Base-by-base conservation (phyloP, 2,113 vertebrate species). In the Ictalurus furcatus region DNA sequence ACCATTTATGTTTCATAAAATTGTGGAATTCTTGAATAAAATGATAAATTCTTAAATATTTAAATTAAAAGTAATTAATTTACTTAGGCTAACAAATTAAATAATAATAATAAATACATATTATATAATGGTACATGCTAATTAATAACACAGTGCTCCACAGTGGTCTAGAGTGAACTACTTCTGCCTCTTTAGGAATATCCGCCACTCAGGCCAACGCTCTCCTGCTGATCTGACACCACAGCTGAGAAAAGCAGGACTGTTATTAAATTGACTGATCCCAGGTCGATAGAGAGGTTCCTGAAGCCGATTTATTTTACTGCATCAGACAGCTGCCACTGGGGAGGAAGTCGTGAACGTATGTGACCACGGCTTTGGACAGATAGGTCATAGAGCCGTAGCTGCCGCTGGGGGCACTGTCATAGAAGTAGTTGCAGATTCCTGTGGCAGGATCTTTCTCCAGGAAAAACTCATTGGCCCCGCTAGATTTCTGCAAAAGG, bases 301-400 rank as follows among this genome's bases (percentile, higher is more conserved):
- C 81, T 44, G 34, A 54, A 85, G 78, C 40, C 13, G 58, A n/a
- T n/a, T 9, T 34, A 0, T 34, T 17, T 96, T 91, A 99, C 2
- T 99, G 98, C 97, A 97, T 97, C 13, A 97, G 92, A 90, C 98
- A 99, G 94, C 97, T 97, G 48, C 97, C 96, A 90, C 91, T 97
- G 2, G 98, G 98, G 91, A 99, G 95, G 92, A 97, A 96, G 90
- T 99, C 98, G 0, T 99, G 98, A 67, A 98, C 93, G 34, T 98
- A 97, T 48, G 96, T 95, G 84, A 97, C 93, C 0, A 95, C 96
- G 0, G 98, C 98, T 94, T 98, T 99, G 9, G 98, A 98, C 71
- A 99, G 94, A 93, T 99, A 99, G 0, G 98, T 99, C 98, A 99
- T 99, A 59, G 98, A 98, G 79, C 98, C 98, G 1, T 96, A 99